Base-by-base conservation (phyloP, 2,888 invertebrate genomes). In the Caenorhabditis macrosperma region DNA sequence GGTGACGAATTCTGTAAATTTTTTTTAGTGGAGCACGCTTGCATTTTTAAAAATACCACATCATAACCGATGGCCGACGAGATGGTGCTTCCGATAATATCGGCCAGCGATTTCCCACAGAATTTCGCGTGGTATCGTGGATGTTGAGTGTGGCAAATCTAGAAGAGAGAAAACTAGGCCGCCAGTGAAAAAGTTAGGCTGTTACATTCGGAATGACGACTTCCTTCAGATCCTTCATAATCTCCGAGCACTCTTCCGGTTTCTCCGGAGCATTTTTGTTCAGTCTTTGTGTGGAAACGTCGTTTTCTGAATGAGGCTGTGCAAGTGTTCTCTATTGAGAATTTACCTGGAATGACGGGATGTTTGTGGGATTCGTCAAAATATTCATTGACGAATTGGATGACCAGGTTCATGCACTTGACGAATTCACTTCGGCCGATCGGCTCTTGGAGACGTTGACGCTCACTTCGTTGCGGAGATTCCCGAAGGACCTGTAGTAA, bases 341-440 rank as follows among this genome's bases (percentile, higher is more conserved):
- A 20, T 7, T 4, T 17, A 67, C 78, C 76, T n/a, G 80, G 80
- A 41, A 80, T 46, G 15, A 81, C 81, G 6, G 76, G 57, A 17
- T 67, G 67, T 28, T 76, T 81, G n/a, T 81, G 81, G 0, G 76
- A 76, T 28, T 81, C 81, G 52, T 81, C 81, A 35, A 76, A 76
- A 17, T 81, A 81, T 3, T 81, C 81, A 30, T 81, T 81, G 44
- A 81, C 35, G 26, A 81, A 81, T 7, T 61, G 52, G 15, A 72
- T 54, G 9, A 77, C 69, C 12, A 10, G 10, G 17, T 54, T 48
- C 76, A 81, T 81, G 30, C 15, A 55, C 17, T 55, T 60, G 10
- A 38, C 17, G 33, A 81, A 81, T 44, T 81, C 81, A 33, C 57
- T 7, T 22, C 63, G n/a, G 15, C 81, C 60, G 17, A 81, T 41